Base-by-base conservation (phyloP, 2,888 invertebrate species). In the Uloborus plumipes region DNA sequence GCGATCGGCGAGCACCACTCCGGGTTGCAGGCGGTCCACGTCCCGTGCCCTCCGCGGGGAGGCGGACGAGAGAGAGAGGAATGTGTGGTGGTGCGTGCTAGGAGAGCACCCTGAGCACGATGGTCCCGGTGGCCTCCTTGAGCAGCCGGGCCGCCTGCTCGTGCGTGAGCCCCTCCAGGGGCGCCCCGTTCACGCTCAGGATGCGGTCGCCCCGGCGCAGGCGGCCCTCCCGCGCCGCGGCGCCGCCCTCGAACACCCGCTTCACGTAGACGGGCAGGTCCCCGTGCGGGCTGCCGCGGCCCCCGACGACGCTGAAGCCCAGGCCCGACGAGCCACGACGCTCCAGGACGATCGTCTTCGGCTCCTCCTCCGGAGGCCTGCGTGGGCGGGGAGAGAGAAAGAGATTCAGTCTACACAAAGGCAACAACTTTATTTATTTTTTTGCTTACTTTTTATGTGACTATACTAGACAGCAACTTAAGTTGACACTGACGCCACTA, bases 181-280 rank as follows among this genome's bases (percentile, higher is more conserved):
- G 78, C 15, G 55, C 78, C 49, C 83, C 84, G 65, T 86, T 86
- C 26, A 87, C 86, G 87, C 97, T 96, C 59, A 97, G 89, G 87
- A 99, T 94, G 90, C 97, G 97, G 90, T 99, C 99, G 18, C 97
- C 98, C 0, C 95, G 93, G 89, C 93, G 92, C 66, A 99, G 90
- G 62, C 98, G 92, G 0, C 95, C 95, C 88, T 99, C 99, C 88
- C 94, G 94, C 0, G 94, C 95, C 13, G 96, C 94, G 1, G 94
- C 95, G 0, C 98, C 98, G 86, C 94, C 95, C 11, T 95, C 93
- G 89, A 96, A 97, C 31, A 99, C 93, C 89, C 98, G 98, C 86
- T 98, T 93, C 85, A 99, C 93, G 85, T 98, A 93, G 84, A 97
- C 95, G 61, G 95, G 94, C 53, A 92, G 89, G 6, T 91, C 91